Base-by-base conservation (phyloP, 2,113 vertebrate species). In the Spea bombifrons region DNA sequence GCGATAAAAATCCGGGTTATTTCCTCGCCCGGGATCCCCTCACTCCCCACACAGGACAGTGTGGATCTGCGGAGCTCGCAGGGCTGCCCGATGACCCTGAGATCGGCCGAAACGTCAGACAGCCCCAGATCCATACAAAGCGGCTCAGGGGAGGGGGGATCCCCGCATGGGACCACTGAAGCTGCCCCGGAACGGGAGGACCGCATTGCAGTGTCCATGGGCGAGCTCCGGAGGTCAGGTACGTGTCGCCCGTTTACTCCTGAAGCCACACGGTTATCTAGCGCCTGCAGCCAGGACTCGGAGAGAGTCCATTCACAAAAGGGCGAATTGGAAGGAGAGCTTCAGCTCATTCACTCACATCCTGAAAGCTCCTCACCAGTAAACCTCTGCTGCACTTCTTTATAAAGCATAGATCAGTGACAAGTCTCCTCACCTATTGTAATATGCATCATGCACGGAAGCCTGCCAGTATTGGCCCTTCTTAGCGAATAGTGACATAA, bases 211-310 rank as follows among this genome's bases (percentile, higher is more conserved):
- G 13, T 61, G 71, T 80, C 78, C 13, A 48, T 80, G 64, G 65
- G 16, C 12, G 78, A 80, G 65, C 78, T 80, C 45, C 63, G 71
- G 46, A 67, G 64, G 43, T 80, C 78, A 68, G 78, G 78, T 80
- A 44, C 8, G 78, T 76, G 30, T 4, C n/a, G 3, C 47, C 30
- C 44, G 30, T 66, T 4, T 66, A 6, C 8, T 66, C 30, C 65
- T 3, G 43, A 66, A 12, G 43, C 46, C 43, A 66, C 8, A 46
- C 6, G 43, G 8, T 17, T 45, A 30, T 30, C 30, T 30, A 30
- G 30, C 30, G 30, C 30, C 30, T 30, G 30, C 30, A 30, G 30
- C 12, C 6, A 1, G 12, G 52, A 53, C 6, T 7, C 6, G 52
- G 52, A 53, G 3, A 53, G 52, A 53, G 7, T 53, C 52, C 3